phyloP scores from a whole-genome alignment of 1,140 invertebrate species.

The Cecropterus lyciades region DNA sequence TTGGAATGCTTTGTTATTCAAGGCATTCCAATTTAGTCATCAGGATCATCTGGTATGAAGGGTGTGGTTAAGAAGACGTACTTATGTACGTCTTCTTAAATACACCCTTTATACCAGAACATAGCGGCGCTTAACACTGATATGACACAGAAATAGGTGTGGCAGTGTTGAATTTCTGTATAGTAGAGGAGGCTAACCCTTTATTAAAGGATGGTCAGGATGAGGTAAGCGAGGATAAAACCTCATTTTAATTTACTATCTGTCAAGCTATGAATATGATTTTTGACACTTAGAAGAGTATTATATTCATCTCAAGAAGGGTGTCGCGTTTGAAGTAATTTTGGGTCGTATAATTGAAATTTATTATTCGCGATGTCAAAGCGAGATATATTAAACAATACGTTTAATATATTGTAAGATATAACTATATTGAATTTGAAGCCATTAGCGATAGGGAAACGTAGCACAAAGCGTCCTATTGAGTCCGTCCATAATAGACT shows the following conservation, averaged over 20 bases:
- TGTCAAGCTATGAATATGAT: constrained; percentile 12
- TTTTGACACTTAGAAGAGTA: not conserved
- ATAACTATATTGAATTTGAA: constrained; percentile 10
- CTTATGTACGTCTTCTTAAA: too few species aligned
- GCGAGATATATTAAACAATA: too few species aligned
- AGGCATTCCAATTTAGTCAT: too few species aligned
- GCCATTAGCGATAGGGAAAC: constrained; percentile 7
- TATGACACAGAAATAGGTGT: too few species aligned
- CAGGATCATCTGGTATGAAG: too few species aligned
- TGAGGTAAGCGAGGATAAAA: not conserved
- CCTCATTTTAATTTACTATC: constrained; percentile 1
- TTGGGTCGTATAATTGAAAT: constrained; percentile 5
- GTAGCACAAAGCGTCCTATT: constrained; percentile 2
- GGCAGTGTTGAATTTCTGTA: too few species aligned
- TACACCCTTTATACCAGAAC: too few species aligned
- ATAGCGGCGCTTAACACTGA: too few species aligned
- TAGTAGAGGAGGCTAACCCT: too few species aligned
- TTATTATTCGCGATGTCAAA: constrained; percentile 4
- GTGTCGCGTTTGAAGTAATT: not conserved
- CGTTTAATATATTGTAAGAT: constrained; percentile 8
- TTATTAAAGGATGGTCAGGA: too few species aligned
- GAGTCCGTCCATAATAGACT: constrained; percentile 24
- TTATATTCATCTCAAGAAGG: not conserved
- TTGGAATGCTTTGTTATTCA: too few species aligned
- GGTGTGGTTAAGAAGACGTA: too few species aligned